These are phyloP conservation scores for Cirrhinus molitorella DNA, from an alignment of 2,797 vertebrate species.

Conservation along the genomic window DNA sequence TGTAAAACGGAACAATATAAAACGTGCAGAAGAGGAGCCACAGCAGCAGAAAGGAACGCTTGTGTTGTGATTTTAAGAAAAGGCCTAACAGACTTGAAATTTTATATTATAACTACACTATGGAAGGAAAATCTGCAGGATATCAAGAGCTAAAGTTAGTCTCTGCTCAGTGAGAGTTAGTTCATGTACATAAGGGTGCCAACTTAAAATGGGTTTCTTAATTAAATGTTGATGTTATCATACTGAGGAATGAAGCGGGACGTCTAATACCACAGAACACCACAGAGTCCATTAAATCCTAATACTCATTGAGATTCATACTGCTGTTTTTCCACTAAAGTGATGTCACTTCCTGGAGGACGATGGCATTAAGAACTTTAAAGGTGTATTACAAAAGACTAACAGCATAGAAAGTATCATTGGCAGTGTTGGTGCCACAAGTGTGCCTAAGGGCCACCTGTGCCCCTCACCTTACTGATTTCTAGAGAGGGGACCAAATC, in stretches of 20 bases:
- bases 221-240: not conserved
- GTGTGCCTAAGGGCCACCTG: not conserved
- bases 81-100: not conserved
- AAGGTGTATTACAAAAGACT: not conserved
- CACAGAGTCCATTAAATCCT: not conserved
- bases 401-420: not conserved
- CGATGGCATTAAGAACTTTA: not conserved
- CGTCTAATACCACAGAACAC: not conserved
- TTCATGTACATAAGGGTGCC: not conserved
- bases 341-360: not conserved
- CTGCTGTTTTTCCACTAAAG: not conserved
- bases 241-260: not conserved
- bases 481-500: not conserved
- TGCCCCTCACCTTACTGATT: not conserved
- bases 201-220: not conserved
- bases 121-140: not conserved
- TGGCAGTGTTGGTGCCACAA: too few species aligned
- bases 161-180: not conserved
- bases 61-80: not conserved
- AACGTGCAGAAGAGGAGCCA: not conserved
- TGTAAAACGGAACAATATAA: conserved; percentile 6
- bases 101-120: not conserved
- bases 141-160: not conserved
- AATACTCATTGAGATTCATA: not conserved
- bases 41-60: not conserved